These are phyloP conservation scores for Cercopithecus mona DNA, from an alignment of 2,113 vertebrate genomes.

Conservation along the genomic window DNA sequence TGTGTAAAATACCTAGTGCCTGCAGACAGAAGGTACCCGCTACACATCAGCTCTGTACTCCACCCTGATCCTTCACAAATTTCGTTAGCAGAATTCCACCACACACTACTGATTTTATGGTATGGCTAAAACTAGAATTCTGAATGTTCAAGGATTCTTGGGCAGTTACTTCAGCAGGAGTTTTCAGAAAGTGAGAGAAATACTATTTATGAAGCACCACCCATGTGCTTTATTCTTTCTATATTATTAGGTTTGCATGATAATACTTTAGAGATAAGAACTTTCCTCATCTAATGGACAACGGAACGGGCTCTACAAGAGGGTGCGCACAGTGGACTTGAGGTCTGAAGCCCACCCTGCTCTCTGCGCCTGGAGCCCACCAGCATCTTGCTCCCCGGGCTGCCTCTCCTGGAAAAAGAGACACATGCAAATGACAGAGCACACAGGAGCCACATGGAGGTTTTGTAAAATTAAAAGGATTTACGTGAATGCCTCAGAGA, in stretches of 20 bases:
- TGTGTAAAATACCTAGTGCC: background rate
- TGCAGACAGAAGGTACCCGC: background rate
- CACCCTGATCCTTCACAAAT: background rate
- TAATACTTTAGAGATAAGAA: background rate
- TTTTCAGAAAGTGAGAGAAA: background rate
- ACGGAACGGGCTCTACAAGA: background rate
- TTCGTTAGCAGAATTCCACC: background rate
- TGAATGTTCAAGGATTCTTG: background rate
- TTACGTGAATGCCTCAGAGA: background rate
- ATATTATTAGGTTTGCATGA: background rate
- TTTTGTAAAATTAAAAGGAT: background rate
- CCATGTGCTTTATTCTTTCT: background rate
- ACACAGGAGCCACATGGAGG: fast-evolving
- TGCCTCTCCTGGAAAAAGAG: background rate
- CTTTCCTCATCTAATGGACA: background rate
- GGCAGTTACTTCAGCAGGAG: background rate
- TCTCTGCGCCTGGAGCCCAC: fast-evolving
- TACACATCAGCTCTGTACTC: background rate
- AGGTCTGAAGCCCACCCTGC: background rate
- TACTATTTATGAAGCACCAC: background rate
- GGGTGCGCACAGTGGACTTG: fast-evolving
- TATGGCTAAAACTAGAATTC: background rate
- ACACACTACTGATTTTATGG: background rate
- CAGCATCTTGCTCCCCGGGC: fast-evolving
- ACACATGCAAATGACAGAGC: background rate